phyloP scores from a whole-genome alignment of 2,797 vertebrate genomes.

The Fringilla coelebs region DNA sequence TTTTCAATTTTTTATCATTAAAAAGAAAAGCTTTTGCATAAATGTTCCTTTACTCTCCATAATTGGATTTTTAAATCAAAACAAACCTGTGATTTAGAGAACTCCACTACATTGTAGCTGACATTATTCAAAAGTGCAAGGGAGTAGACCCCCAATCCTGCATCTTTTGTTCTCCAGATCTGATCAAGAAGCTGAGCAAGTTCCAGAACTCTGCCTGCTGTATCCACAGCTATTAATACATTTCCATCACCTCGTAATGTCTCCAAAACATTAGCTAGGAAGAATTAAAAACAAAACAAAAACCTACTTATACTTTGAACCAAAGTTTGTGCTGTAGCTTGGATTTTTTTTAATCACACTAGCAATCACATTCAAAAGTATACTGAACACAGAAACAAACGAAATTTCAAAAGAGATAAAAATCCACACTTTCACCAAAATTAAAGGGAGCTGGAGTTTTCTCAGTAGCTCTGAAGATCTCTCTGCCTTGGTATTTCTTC shows the following conservation, averaged over 20 bases:
- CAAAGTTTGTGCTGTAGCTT: background rate
- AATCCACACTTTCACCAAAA: background rate
- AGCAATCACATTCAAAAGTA: background rate
- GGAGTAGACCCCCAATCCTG: conserved; percentile 93
- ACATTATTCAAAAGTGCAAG: conserved; percentile 96
- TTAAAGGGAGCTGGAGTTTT: background rate
- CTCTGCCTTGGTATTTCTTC: background rate
- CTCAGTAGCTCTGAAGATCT: background rate
- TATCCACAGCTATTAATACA: conserved; percentile 94
- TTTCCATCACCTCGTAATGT: conserved; percentile 95
- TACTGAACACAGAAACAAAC: background rate
- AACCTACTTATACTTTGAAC: background rate
- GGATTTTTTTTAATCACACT: background rate
- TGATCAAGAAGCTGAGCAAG: conserved; percentile 97
- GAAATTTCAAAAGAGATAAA: background rate
- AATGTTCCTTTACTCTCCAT: background rate
- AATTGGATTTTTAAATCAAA: background rate
- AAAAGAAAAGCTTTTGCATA: background rate
- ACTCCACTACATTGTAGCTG: conserved; percentile 99
- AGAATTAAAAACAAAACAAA: conserved; percentile 24
- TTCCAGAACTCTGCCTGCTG: conserved; percentile 94
- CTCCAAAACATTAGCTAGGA: conserved; percentile 93
- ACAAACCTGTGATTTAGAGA: conserved; percentile 97
- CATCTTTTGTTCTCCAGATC: conserved; percentile 99
- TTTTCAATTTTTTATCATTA: background rate